Conservation (phyloP, 2,113 vertebrate genomes). For the Redunca redunca region DNA sequence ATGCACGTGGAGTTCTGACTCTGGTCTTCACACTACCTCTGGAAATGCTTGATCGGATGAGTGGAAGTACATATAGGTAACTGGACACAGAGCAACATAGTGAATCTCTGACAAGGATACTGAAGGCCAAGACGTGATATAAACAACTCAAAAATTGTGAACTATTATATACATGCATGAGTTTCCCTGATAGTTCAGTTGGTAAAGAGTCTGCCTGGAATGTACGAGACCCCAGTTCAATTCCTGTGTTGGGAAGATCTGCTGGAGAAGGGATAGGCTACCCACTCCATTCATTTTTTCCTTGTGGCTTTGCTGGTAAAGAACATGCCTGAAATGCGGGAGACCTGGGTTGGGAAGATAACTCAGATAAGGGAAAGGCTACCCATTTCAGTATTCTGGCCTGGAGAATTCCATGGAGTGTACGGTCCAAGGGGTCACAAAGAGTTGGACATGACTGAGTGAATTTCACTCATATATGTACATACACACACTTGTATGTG, state of each 20-base stretch:
- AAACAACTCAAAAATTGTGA: not conserved
- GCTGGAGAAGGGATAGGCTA: not conserved
- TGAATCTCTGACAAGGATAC: not conserved
- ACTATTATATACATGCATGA: not conserved
- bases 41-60: not conserved
- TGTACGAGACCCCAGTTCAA: not conserved
- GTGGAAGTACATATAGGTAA: not conserved
- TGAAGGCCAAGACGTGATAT: not conserved
- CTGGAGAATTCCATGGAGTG: not conserved
- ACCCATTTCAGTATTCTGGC: not conserved
- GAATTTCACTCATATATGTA: not conserved
- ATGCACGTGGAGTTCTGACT: not conserved
- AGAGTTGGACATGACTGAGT: not conserved
- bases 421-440: not conserved
- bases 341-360: not conserved
- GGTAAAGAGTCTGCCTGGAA: not conserved
- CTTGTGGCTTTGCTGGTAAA: not conserved
- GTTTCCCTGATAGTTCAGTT: not conserved
- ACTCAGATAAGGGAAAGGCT: fast-evolving
- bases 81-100: not conserved
- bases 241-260: not conserved
- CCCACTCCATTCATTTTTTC: not conserved
- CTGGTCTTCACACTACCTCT: not conserved
- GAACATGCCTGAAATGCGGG: not conserved
- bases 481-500: not conserved